Evolutionary conservation across 2,113 vertebrate genomes (phyloP), one percentile per base, ranked within the genome.

Genomic region (Zosterops pallidus): DNA sequence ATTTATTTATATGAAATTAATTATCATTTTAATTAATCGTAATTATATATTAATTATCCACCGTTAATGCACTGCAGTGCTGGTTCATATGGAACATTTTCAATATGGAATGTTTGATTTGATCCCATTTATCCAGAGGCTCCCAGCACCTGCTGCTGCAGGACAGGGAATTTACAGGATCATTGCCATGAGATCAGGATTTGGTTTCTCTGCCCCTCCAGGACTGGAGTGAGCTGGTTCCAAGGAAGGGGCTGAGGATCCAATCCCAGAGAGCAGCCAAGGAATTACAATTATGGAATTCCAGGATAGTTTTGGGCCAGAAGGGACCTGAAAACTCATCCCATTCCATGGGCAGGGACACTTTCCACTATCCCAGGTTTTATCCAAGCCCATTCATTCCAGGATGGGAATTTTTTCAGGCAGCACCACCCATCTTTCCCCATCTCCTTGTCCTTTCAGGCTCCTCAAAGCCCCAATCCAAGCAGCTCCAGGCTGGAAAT

Each of bases 101-200:
- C 20, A 18, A 14, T 8, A 25, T 9, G 13, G 14, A 50, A 50
- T 25, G 49, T 25, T 50, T 4, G 46, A 8, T 42, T 37, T 37
- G 9, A 63, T 52, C 57, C 52, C 47, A 15, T 69, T 60, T 5
- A 46, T 50, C 47, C 39, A 31, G 52, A 59, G 62, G 26, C n/a
- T 71, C 57, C 56, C 71, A 25, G 53, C 20, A 14, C 52, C 52
- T 9, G 22, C 42, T 31, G 49, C 7, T 31, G 55, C 56, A 29
- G 37, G 21, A 13, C 46, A 16, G 78, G 64, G 39, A 16, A 18
- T 29, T 9, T 26, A 9, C 26, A 35, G 83, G 35, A 37, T 5
- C 12, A 0, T 5, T 6, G n/a, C 63, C 35, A 80, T 0, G 3
- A 0, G 41, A 12, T 5, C 90, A n/a, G 59, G 64, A 47, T 46